Evolutionary conservation across 2,113 vertebrate genomes (phyloP), one percentile per base, ranked within the genome.

Genomic region (Ramphastos sulfuratus): DNA sequence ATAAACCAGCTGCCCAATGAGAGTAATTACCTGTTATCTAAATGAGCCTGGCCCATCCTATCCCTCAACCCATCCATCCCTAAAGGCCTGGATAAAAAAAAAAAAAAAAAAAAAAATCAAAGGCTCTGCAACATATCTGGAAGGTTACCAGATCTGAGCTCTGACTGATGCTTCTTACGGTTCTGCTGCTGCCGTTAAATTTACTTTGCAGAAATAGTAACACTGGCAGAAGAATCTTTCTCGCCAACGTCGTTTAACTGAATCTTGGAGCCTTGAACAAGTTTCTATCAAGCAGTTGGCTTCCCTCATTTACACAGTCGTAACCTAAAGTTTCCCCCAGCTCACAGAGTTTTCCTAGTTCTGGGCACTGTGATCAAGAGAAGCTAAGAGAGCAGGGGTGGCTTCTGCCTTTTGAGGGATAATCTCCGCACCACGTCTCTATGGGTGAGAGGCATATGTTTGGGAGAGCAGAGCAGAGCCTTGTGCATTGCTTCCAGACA

Each of bases 171-270:
- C 73, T 87, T 84, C 88, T 86, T 84, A 72, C 2, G 3, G 78
- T 89, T 70, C 64, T 90, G 79, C 74, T 95, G 58, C 79, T 84
- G 81, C 85, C 56, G 90, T 89, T 87, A 89, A 80, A 96, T 95
- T 87, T 81, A 73, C 72, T 93, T 90, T 85, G 64, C 79, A 95
- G 65, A 80, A 88, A 92, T 81, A 91, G 55, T 82, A 95, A 77
- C 10, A 16, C 23, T 89, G 88, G 86, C 80, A 94, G 81, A 93
- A 89, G 95, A 96, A 91, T 10, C 69, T 64, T 35, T 88, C 85
- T 94, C 3, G 3, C 72, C 76, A 70, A 50, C 35, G 60, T 30
- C 0, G 1, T 89, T 95, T 73, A 82, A 69, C 70, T 82, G 70
- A 89, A n/a, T 89, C 44, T 77, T 85, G 55, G 30, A 75, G 67